phyloP scores from a whole-genome alignment of 2,113 vertebrate genomes.

The Proterorhinus semilunaris region DNA sequence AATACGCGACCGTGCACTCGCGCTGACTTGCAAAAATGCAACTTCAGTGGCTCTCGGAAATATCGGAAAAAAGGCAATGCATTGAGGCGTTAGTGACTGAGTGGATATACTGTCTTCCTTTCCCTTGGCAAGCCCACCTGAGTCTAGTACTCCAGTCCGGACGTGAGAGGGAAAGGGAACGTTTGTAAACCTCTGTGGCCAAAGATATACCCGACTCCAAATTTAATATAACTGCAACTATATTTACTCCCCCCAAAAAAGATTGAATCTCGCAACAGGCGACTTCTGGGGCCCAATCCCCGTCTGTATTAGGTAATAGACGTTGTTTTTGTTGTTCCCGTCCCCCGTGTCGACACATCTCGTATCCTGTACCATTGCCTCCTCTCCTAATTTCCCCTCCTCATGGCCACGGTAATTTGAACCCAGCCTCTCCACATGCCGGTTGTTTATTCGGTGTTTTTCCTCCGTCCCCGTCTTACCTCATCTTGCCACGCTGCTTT shows the following conservation, averaged over 20 bases:
- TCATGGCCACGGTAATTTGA: constrained; percentile 2
- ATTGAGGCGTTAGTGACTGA: too few species aligned
- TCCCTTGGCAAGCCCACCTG: too few species aligned
- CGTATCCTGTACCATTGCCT: background rate
- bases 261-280: too few species aligned
- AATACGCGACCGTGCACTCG: background rate
- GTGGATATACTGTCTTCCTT: too few species aligned
- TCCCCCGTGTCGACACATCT: constrained; percentile 3
- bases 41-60: too few species aligned
- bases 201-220: too few species aligned
- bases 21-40: background rate
- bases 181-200: too few species aligned
- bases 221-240: too few species aligned
- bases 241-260: too few species aligned
- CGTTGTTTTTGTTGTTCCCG: background rate
- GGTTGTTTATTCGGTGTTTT: background rate
- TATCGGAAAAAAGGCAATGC: too few species aligned
- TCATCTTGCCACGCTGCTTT: background rate
- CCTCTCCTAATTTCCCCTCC: constrained; percentile 2
- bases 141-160: too few species aligned
- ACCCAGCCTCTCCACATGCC: background rate
- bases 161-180: too few species aligned
- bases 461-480: constrained; percentile 14
- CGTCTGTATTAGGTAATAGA: background rate
- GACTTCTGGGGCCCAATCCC: background rate